Base-by-base conservation (phyloP, 2,888 invertebrate genomes). In the Andrena camellia region DNA sequence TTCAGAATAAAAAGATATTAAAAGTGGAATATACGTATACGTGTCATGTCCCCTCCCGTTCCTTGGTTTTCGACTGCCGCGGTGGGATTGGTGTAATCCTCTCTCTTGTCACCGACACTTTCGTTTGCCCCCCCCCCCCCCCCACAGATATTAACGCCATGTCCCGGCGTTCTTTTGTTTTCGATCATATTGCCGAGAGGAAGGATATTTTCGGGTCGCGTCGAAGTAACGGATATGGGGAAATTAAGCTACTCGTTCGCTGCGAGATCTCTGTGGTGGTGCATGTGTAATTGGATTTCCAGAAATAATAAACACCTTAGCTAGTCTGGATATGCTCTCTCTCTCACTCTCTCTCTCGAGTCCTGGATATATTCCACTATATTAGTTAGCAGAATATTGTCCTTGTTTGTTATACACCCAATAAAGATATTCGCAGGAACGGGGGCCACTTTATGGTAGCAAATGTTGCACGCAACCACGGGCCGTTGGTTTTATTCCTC, bases 1-100 rank as follows among this genome's bases (percentile, higher is more conserved):
- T 82, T 81, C 66, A 62, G 50, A 75, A 67, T 81, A 75, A 81
- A 80, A 54, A 54, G 75, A 70, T 75, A 82, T 82, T 81, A 81
- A 73, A 80, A 64, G 52, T 17, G 60, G 73, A 59, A 60, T 80
- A 60, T 52, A 29, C 42, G 50, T 6, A 17, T 8, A 29, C 68
- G n/a, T 57, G 33, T 31, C n/a, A 50, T n/a, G 64, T 10, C 42
- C 2, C n/a, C 10, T 54, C 10, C 57, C 48, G 31, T 63, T 35
- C 23, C 62, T 69, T 81, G 59, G 26, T 60, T 60, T 8, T n/a
- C 31, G 59, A 67, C 50, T 31, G 64, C 68, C 8, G 29, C 35
- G 2, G 1, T 2, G 20, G 67, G 29, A n/a, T 35, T 13, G 31
- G 23, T 31, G 42, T 70, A 80, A 70, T 64, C 50, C 42, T 13